These are phyloP conservation scores for Parasteatoda lunata DNA, from an alignment of 2,888 invertebrate genomes.

Conservation along the genomic window DNA sequence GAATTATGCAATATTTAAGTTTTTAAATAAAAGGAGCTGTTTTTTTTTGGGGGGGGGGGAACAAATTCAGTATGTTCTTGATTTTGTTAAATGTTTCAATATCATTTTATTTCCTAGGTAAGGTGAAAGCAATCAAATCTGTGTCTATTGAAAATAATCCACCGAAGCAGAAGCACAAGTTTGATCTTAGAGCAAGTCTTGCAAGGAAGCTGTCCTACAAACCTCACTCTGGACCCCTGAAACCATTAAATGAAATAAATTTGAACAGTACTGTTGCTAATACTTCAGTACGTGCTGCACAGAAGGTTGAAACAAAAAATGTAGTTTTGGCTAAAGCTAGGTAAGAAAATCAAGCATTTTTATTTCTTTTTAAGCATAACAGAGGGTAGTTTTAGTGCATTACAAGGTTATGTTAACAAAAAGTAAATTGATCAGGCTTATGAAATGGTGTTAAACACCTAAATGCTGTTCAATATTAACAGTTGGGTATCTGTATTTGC, in stretches of 20 bases:
- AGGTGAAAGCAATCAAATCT: not conserved
- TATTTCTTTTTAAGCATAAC: no score
- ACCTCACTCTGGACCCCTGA: conserved; percentile 46
- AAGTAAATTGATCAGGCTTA: no score
- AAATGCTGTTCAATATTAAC: no score
- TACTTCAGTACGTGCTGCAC: not conserved
- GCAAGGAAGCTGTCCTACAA: conserved; percentile 46
- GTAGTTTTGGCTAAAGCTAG: conserved; percentile 14
- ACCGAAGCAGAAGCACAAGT: conserved; percentile 8
- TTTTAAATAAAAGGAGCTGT: no score
- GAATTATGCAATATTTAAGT: no score
- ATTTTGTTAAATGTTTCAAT: no score
- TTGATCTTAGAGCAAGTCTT: conserved; percentile 55
- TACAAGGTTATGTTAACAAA: no score
- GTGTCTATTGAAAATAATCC: conserved; percentile 26
- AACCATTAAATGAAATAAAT: conserved; percentile 29
- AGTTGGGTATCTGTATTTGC: no score
- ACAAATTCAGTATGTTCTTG: no score
- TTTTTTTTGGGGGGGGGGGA: no score
- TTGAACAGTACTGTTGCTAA: not conserved
- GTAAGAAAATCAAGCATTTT: conserved; percentile 6
- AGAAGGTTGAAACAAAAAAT: conserved; percentile 1
- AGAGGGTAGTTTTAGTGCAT: no score
- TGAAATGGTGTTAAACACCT: no score
- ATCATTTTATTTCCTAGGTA: not conserved